These are phyloP conservation scores for Serranus cabrilla DNA, from an alignment of 2,797 vertebrate genomes.

Conservation along the genomic window DNA sequence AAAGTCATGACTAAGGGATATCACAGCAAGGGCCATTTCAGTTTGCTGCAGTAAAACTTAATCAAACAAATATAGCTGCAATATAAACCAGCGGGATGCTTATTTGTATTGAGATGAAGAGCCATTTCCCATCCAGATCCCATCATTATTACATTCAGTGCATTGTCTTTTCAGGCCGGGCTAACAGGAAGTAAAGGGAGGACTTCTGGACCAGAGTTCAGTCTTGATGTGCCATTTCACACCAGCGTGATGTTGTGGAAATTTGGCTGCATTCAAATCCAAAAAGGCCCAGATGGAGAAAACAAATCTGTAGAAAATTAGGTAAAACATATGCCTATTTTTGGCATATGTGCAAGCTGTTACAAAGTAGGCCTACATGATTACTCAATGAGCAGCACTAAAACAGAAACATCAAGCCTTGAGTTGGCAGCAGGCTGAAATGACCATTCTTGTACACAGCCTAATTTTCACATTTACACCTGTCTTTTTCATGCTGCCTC, in stretches of 20 bases:
- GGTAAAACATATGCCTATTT: not conserved
- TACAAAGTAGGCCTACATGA: not conserved
- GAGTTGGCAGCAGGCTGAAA: conserved; percentile 22
- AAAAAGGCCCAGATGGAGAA: not conserved
- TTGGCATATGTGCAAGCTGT: not conserved
- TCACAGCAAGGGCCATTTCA: conserved; percentile 33
- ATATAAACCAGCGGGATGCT: conserved; percentile 63
- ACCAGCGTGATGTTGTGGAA: conserved; percentile 17
- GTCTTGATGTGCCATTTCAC: conserved; percentile 25
- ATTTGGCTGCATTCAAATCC: conserved; percentile 1
- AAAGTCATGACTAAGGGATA: conserved; percentile 31
- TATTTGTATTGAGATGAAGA: conserved; percentile 66
- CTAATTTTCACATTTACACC: conserved; percentile 40
- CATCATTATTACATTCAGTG: conserved; percentile 37
- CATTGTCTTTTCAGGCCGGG: conserved; percentile 35
- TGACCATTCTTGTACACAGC: conserved; percentile 21
- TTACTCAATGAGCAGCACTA: conserved; percentile 20
- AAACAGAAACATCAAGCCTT: conserved; percentile 17
- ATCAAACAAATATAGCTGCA: conserved; percentile 67
- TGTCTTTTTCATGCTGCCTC: conserved; percentile 50
- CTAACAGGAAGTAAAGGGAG: conserved; percentile 23
- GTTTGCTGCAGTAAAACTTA: conserved; percentile 45
- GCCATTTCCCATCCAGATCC: conserved; percentile 59
- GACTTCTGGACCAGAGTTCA: conserved; percentile 37
- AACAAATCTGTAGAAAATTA: not conserved